Percentiles rank a stretch among this genome's conserved stretches.
Conservation (phyloP, 2,113 vertebrate genomes). For the Campylomormyrus numenius region DNA sequence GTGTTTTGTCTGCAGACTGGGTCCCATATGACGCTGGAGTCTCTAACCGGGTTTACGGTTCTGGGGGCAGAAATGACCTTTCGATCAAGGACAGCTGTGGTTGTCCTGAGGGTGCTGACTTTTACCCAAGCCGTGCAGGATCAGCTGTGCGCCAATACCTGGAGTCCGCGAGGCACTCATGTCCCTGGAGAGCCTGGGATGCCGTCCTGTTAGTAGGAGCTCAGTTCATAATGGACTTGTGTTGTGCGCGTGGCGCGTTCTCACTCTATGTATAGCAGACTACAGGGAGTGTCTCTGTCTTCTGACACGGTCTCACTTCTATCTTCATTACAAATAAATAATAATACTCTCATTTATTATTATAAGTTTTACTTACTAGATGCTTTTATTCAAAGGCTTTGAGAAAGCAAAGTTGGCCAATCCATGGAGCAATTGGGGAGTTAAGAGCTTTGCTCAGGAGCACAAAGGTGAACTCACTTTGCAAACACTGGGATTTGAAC, state of each 20-base stretch:
- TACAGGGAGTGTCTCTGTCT: not conserved
- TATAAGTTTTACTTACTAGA: not conserved
- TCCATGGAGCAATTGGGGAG: not conserved
- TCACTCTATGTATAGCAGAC: not conserved
- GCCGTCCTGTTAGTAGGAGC: not conserved
- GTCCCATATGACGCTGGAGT: not conserved
- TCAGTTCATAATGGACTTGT: not conserved
- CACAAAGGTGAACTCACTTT: not conserved
- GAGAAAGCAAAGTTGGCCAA: not conserved
- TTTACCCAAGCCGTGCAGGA: not conserved
- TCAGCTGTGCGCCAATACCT: not conserved
- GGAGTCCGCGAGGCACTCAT: not conserved
- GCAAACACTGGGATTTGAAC: not conserved
- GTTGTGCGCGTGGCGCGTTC: not conserved
- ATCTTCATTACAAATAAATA: too few relatives aligned
- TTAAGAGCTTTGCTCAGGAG: not conserved
- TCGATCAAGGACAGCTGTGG: conserved; percentile 4
- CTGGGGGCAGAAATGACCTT: conserved; percentile 9
- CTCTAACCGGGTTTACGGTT: not conserved
- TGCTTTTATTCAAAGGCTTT: not conserved
- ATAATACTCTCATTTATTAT: too few relatives aligned
- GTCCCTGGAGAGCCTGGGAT: not conserved
- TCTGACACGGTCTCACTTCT: not conserved
- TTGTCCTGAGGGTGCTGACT: not conserved
- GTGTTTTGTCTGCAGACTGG: not conserved